Conservation (phyloP, 1,140 invertebrate genomes). For the Maconellicoccus hirsutus region DNA sequence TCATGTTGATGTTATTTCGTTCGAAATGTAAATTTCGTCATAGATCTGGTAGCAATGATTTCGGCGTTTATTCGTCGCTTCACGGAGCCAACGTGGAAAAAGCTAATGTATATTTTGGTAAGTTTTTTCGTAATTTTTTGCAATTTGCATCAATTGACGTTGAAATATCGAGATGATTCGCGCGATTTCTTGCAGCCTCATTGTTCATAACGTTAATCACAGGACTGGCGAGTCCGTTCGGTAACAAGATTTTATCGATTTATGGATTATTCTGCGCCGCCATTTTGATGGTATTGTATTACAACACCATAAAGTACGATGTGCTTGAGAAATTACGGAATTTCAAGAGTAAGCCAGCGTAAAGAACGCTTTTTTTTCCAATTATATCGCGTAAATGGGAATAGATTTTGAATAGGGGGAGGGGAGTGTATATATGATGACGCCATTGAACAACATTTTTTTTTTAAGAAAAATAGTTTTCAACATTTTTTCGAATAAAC, state of each 20-base stretch:
- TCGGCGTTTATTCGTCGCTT: not conserved
- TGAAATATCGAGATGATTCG: too few relatives aligned
- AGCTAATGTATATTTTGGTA: not conserved
- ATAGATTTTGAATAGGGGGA: too few relatives aligned
- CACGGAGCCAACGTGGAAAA: not conserved
- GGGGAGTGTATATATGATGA: too few relatives aligned
- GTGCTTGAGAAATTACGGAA: not conserved
- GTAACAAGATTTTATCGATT: not conserved
- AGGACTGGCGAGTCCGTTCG: not conserved
- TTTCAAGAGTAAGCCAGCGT: not conserved
- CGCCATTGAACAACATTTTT: too few relatives aligned
- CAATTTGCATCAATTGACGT: not conserved
- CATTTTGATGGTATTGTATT: not conserved
- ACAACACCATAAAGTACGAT: not conserved
- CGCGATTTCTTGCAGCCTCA: not conserved
- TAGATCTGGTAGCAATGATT: not conserved
- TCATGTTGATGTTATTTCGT: not conserved
- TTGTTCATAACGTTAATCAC: not conserved
- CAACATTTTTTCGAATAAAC: too few relatives aligned
- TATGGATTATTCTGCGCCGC: not conserved
- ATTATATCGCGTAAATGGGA: too few relatives aligned
- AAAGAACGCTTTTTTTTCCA: not conserved
- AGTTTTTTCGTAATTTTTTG: not conserved
- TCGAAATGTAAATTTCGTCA: not conserved
- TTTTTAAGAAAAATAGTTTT: too few relatives aligned